Base-by-base conservation (phyloP, 2,888 invertebrate genomes). In the Acronicta psi region DNA sequence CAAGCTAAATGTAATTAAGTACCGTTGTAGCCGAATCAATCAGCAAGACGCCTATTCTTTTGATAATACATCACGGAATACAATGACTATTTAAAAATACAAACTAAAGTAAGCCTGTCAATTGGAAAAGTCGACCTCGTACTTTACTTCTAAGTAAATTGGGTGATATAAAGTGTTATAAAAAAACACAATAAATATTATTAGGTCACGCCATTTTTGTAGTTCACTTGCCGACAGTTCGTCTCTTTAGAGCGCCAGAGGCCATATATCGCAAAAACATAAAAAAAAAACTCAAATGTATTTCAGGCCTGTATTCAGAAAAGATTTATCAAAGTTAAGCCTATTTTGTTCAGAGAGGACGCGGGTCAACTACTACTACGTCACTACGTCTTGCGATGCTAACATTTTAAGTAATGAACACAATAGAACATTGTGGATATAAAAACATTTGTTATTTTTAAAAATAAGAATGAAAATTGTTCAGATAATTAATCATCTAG, bases 311-410 rank as follows among this genome's bases (percentile, higher is more conserved):
- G 41, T 53, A 20, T 45, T 46, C 25, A 29, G 72, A 50, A 29
- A 46, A 58, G 74, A 74, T 71, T 70, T 71, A 58, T 61, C 34
- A 34, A 34, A n/a, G n/a, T 31, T 31, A 13, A 31, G 31, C 4
- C 31, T 31, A 31, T 31, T 31, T 31, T 31, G 25, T 29, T 29
- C 29, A 11, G 11, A 25, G 25, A 2, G 1, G 1, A 1, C 31
- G 13, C 11, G 13, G n/a, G n/a, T 34, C n/a, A 34, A n/a, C 34
- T 34, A n/a, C n/a, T 29, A 10, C 25, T 25, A 25, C 10, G 10
- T 20, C 2, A 2, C 20, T 11, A 29, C 29, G 9, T 25, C 29
- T 29, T 29, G 29, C 29, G 0, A 1, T 11, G 4, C 2, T 25
- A 29, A 29, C 23, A 29, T 29, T 11, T 29, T 29, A 2, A 29